Percentiles rank a stretch among this genome's conserved stretches.
Evolutionary conservation across 1,140 invertebrate genomes (phyloP).

Genomic region (Telenomus remus): DNA sequence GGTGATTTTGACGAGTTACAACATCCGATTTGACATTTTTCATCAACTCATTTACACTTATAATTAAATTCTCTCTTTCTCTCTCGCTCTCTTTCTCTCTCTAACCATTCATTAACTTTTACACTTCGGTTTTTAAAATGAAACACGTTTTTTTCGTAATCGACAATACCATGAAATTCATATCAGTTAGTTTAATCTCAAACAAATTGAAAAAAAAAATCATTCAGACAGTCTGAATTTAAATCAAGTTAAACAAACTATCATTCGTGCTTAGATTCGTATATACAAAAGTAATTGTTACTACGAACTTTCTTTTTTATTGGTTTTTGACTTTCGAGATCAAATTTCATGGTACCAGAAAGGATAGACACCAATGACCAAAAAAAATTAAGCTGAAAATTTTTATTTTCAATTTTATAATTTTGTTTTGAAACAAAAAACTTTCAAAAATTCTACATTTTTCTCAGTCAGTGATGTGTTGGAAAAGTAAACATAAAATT

Average conservation of each 20-base stretch:
- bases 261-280: background rate
- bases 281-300: constrained; percentile 11
- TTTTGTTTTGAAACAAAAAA: too few species aligned
- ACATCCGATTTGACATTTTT: constrained; percentile 14
- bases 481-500: constrained; percentile 2
- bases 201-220: too few species aligned
- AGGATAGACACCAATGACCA: too few species aligned
- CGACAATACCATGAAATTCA: too few species aligned
- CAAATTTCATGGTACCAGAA: too few species aligned
- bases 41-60: constrained; percentile 35
- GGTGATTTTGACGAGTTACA: constrained; percentile 38
- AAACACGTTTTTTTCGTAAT: background rate
- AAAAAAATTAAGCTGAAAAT: constrained; percentile 36
- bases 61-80: constrained; percentile 30
- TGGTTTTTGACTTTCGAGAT: too few species aligned
- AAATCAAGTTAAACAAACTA: too few species aligned
- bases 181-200: too few species aligned
- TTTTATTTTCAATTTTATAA: constrained; percentile 1
- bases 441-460: constrained; percentile 1
- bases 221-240: too few species aligned
- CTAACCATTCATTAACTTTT: constrained; percentile 3
- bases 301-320: too few species aligned
- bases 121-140: constrained; percentile 10
- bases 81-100: constrained; percentile 1
- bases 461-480: constrained; percentile 22